Evolutionary conservation across 92 coral and sea anemone species (phyloP), one percentile per base, ranked within the genome.

Genomic region (Isaurus tuberculatus): DNA sequence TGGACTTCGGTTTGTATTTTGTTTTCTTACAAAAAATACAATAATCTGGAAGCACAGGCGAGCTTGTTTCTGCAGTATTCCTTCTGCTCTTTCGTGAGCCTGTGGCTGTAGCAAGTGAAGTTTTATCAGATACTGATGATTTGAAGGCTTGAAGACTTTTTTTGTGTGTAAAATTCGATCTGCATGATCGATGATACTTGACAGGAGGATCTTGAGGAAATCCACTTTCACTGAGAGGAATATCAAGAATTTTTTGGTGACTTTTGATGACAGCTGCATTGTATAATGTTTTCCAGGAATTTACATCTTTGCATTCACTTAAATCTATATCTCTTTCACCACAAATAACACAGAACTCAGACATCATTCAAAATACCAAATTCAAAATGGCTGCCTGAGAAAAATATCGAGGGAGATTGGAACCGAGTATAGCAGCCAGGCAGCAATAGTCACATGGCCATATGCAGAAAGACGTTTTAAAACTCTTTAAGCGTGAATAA

Each of bases 211-310:
- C 40, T 48, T 57, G 71, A 25, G 83, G 43, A 37, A 37, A 37
- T 9, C 43, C 43, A 37, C 43, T 37, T 37, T 0, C 43, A 37
- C 0, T 37, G 36, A 68, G 77, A 64, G 75, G 33, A 29, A 78
- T 65, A 61, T 85, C 79, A 53, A 85, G 78, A 53, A 65, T 67
- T 61, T 66, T 46, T 79, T 70, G 68, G 67, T 68, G 81, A 33
- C 70, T 73, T 81, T 72, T 63, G 86, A 79, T 81, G 23, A 70
- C 83, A 55, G 90, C 90, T 14, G 90, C 86, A 49, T 48, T 55
- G 48, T 80, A 72, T 63, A 86, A 70, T 19, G 70, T 79, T 79
- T 20, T 79, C 84, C 84, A 79, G n/a, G 84, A 79, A 79, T 20
- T 0, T 0, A 22, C 60, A 65, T 81, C 46, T 81, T 34, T 58